Evolutionary conservation across 2,888 invertebrate genomes (phyloP), one percentile per base, ranked within the genome.

Genomic region (Hypomecis atomaria): DNA sequence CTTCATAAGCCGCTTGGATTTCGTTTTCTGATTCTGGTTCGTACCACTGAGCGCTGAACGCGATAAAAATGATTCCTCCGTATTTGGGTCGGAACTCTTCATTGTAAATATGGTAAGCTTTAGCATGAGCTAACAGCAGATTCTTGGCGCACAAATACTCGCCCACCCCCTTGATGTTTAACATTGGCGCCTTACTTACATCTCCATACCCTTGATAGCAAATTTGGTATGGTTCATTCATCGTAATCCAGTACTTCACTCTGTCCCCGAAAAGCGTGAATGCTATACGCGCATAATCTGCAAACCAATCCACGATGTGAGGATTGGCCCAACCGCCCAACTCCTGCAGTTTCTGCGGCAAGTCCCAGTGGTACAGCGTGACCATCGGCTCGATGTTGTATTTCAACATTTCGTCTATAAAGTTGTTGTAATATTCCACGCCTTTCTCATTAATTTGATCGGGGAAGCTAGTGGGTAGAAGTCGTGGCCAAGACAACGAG

Each of bases 401-500:
- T 33, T 85, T 90, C 4, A 94, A 69, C 55, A 96, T 85, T 75
- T 93, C 94, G 72, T 95, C 83, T 48, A 95, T 94, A 1, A 95
- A 77, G 65, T 91, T 86, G 70, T 94, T 94, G 80, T 96, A 96
- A 81, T 95, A 95, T 47, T 92, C 82, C 5, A 96, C 88, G 7
- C 94, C 96, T 4, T 75, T 73, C 13, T 72, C 72, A 75, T 95
- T 96, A 13, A 94, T 80, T 6, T 83, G 74, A 55, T 92, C 85
- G 0, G 87, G 72, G 54, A 89, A 89, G 49, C 94, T 94, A 55
- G 87, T 90, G 0, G 95, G 94, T 52, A 95, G 78, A 36, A 96
- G 84, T 50, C 95, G 81, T 0, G 94, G 74, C 95, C 95, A 95
- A 0, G 94, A 92, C n/a, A 94, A 78, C 0, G 94, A 94, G 72